Conservation (phyloP, 2,888 invertebrate genomes). For the Cryptocheilus praepositus region DNA sequence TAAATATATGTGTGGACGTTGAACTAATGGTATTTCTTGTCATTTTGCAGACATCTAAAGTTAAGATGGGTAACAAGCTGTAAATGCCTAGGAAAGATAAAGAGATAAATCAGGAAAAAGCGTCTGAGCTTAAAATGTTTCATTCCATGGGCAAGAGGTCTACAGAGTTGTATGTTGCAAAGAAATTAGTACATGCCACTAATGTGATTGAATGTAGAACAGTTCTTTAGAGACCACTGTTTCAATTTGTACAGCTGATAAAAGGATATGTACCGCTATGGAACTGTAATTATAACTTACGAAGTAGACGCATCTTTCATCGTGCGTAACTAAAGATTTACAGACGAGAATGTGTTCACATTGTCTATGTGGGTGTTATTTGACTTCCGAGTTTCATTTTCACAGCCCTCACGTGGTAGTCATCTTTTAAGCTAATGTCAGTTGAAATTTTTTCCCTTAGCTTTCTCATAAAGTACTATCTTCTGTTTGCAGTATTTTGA, state of each 20-base stretch:
- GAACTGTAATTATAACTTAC: no score
- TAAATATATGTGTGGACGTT: neutral
- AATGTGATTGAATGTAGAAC: constrained; percentile 10
- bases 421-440: no score
- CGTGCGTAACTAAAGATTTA: no score
- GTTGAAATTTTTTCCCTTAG: no score
- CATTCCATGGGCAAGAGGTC: constrained; percentile 41
- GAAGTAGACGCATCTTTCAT: no score
- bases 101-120: constrained; percentile 12
- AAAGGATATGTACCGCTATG: no score
- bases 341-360: no score
- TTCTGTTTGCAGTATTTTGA: constrained; percentile 26
- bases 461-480: neutral
- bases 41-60: constrained; percentile 80
- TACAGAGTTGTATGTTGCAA: constrained; percentile 11
- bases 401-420: no score
- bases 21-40: constrained; percentile 19
- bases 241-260: no score
- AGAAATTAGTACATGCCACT: constrained; percentile 6
- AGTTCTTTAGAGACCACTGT: no score
- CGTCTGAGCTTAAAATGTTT: constrained; percentile 35
- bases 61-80: constrained; percentile 80
- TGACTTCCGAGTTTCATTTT: no score
- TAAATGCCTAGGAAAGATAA: constrained; percentile 25
- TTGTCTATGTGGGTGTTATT: no score